Evolutionary conservation across 2,113 vertebrate species (phyloP).

Genomic region (Albula goreensis): DNA sequence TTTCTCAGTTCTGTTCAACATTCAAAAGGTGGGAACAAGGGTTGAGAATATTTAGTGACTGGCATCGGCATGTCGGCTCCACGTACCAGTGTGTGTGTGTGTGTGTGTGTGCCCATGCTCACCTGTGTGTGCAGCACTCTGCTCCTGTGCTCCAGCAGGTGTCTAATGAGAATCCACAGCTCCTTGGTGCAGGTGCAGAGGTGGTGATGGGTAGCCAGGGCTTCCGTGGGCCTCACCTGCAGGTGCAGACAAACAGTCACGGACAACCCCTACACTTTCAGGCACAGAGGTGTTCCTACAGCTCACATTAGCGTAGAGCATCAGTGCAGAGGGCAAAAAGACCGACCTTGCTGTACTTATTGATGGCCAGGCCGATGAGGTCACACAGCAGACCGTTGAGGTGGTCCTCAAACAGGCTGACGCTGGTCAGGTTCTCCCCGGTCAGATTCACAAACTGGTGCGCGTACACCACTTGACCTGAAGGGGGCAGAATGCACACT

Average conservation of each 20-base stretch:
- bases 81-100: not conserved
- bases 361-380: conserved; percentile 82
- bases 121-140: conserved; percentile 83
- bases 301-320: too few relatives aligned
- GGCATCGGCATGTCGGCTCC: not conserved
- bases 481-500: conserved; percentile 25
- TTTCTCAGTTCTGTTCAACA: too few relatives aligned
- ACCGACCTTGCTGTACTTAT: conserved; percentile 88
- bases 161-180: conserved; percentile 86
- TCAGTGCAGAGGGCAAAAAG: conserved; percentile 1
- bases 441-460: conserved; percentile 86
- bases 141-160: conserved; percentile 82
- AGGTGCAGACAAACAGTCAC: conserved; percentile 33
- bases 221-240: conserved; percentile 87
- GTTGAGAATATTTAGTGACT: too few relatives aligned
- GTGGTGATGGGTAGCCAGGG: conserved; percentile 74
- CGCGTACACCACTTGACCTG: conserved; percentile 90
- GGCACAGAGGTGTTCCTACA: too few relatives aligned
- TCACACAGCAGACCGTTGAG: conserved; percentile 83
- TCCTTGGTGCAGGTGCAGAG: conserved; percentile 86
- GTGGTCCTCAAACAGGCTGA: conserved; percentile 88
- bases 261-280: not conserved
- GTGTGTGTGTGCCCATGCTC: conserved; percentile 35
- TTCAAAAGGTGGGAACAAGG: too few relatives aligned
- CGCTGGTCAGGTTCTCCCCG: conserved; percentile 85